phyloP scores from a whole-genome alignment of 2,113 vertebrate genomes.

The Charadrius vociferus region DNA sequence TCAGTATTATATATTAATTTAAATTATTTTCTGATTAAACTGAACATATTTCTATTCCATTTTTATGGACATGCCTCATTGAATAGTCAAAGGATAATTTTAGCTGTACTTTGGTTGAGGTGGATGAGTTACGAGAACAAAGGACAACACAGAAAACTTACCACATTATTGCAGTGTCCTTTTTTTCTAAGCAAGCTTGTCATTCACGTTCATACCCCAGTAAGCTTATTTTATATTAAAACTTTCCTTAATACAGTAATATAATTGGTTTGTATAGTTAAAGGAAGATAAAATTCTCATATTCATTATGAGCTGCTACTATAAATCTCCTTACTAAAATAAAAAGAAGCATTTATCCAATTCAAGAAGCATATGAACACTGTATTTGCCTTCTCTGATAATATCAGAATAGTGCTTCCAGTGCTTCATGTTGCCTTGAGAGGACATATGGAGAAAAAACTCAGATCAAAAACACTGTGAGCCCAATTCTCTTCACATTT shows the following conservation, averaged over 20 bases:
- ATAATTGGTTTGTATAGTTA: not conserved
- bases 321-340: conserved; percentile 12
- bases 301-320: not conserved
- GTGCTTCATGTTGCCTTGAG: not conserved
- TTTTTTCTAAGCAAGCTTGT: not conserved
- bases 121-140: not conserved
- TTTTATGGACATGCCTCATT: not conserved
- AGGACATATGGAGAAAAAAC: not conserved
- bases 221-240: not conserved
- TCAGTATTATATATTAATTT: not conserved
- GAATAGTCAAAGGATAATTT: not conserved
- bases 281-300: conserved; percentile 9
- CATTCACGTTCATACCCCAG: not conserved
- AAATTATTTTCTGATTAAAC: not conserved
- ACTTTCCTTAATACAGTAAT: not conserved
- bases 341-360: conserved; percentile 10
- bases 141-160: not conserved
- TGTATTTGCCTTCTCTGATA: not conserved
- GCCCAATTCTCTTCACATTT: not conserved
- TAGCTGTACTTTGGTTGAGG: not conserved
- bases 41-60: not conserved
- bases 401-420: not conserved
- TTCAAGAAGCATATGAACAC: not conserved
- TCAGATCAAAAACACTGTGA: not conserved
- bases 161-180: not conserved